Percentiles rank a stretch among this genome's conserved stretches.
Conservation (phyloP, 1,140 invertebrate species). For the Dendroctonus ponderosae region DNA sequence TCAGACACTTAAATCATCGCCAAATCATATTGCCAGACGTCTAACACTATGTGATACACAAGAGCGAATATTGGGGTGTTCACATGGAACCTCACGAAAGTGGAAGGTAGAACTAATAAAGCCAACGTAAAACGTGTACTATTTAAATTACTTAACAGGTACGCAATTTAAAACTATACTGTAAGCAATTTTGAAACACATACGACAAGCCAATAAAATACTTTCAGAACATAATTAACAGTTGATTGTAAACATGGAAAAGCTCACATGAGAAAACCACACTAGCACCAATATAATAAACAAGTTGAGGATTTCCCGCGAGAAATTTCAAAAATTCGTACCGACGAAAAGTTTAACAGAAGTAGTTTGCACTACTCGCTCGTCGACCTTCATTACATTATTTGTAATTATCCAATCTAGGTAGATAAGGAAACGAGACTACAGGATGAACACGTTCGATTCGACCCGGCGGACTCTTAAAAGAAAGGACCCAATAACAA, state of each 20-base stretch:
- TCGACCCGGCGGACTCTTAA: not conserved
- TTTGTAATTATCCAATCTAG: conserved; percentile 39
- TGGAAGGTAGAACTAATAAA: no score
- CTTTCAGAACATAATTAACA: conserved; percentile 25
- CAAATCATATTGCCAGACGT: no score
- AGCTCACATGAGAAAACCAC: conserved; percentile 15
- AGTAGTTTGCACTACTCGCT: conserved; percentile 11
- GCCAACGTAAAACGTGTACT: no score
- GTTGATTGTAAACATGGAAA: conserved; percentile 24
- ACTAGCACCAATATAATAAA: conserved; percentile 10
- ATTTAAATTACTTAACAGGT: no score
- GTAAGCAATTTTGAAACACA: conserved; percentile 2
- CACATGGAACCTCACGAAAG: no score
- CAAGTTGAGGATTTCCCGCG: conserved; percentile 14
- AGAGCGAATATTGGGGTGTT: no score
- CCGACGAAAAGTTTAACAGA: conserved; percentile 10
- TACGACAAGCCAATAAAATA: conserved; percentile 5
- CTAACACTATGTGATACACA: no score
- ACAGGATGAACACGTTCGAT: conserved; percentile 16
- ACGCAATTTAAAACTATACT: conserved; percentile 1
- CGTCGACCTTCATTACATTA: conserved; percentile 27
- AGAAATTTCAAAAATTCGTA: conserved; percentile 16
- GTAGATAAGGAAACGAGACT: conserved; percentile 36
- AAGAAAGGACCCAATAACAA: no score
- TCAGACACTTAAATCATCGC: no score